Evolutionary conservation across 2,888 invertebrate genomes (phyloP).

Genomic region (Cephus spinipes): DNA sequence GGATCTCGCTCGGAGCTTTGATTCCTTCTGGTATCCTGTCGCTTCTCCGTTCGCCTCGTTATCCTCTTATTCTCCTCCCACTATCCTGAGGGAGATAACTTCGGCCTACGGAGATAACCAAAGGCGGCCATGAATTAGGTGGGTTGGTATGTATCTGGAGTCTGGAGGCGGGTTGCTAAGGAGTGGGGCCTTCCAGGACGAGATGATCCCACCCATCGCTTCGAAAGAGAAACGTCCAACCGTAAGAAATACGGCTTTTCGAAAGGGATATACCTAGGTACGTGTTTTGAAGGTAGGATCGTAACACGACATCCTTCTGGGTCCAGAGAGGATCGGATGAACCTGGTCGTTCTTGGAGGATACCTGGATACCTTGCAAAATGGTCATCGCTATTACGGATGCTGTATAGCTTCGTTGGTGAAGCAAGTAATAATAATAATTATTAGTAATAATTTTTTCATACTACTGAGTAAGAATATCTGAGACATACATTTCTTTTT

Average conservation of each 20-base stretch:
- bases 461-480: neutral
- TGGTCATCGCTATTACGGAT: neutral
- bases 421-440: too few species aligned
- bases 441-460: neutral
- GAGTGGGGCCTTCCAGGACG: neutral
- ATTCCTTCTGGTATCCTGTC: conserved; percentile 13
- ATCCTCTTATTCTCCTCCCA: neutral
- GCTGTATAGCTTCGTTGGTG: too few species aligned
- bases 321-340: neutral
- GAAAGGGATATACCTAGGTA: neutral
- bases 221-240: neutral
- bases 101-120: neutral
- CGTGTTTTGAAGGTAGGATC: neutral
- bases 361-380: neutral
- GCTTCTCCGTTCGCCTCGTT: neutral
- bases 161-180: conserved; percentile 4
- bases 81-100: conserved; percentile 4
- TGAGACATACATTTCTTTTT: neutral
- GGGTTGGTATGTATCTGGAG: conserved; percentile 20
- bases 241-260: conserved; percentile 7
- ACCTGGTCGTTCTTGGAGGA: neutral
- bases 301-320: neutral
- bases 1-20: conserved; percentile 8
- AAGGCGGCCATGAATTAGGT: conserved; percentile 32
- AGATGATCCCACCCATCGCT: conserved; percentile 3